Evolutionary conservation across 1,140 invertebrate species (phyloP).

Genomic region (Drosophila murphyi): DNA sequence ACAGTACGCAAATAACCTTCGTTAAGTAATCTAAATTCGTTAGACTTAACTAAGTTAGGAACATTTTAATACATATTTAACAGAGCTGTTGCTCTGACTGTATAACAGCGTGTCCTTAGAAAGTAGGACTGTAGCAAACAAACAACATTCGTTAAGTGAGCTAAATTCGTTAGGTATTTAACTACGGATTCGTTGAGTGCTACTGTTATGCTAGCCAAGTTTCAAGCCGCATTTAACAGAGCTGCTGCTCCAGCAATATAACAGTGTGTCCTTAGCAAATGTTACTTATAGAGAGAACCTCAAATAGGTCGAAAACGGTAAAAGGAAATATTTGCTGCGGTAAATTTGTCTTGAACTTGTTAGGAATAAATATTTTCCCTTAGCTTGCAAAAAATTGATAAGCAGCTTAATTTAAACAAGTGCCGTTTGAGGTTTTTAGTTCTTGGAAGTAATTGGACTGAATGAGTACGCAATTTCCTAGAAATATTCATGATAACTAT

Average conservation of each 20-base stretch:
- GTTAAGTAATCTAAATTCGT: not conserved
- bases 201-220: conserved; percentile 22
- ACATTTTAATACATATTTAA: no score
- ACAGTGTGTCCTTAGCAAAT: not conserved
- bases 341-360: not conserved
- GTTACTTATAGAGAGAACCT: not conserved
- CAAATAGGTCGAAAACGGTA: conserved; percentile 26
- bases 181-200: not conserved
- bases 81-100: not conserved
- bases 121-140: no score
- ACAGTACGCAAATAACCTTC: not conserved
- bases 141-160: conserved; percentile 5
- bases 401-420: not conserved
- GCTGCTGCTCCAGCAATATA: not conserved
- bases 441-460: not conserved
- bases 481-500: not conserved
- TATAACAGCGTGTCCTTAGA: not conserved
- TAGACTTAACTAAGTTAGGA: not conserved
- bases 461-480: not conserved
- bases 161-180: not conserved
- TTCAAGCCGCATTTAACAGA: conserved; percentile 3
- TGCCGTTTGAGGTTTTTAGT: conserved; percentile 1
- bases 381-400: not conserved
- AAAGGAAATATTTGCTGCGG: not conserved
- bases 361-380: not conserved